Evolutionary conservation across 2,113 vertebrate genomes (phyloP).

Genomic region (Sinocyclocheilus grahami): DNA sequence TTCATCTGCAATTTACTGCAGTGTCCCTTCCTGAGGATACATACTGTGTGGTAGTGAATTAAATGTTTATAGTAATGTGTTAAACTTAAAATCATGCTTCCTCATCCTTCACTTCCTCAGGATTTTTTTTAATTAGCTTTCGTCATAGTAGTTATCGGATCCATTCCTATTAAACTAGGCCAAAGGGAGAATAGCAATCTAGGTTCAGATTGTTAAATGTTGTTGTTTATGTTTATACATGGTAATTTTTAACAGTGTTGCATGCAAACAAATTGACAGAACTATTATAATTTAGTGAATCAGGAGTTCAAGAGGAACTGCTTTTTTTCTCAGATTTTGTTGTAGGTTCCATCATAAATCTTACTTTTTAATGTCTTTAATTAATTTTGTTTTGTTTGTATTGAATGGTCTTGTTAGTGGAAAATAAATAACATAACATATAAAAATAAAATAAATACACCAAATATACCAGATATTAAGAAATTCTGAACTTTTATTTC

Average conservation of each 20-base stretch:
- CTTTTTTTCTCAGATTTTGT: not conserved
- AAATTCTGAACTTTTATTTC: too few relatives aligned
- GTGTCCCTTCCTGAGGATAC: not conserved
- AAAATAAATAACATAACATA: not conserved
- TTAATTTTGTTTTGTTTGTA: not conserved
- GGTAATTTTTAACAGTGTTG: not conserved
- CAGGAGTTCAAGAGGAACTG: not conserved
- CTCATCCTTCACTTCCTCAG: not conserved
- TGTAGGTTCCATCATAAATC: not conserved
- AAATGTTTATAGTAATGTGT: not conserved
- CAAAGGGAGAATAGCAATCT: not conserved
- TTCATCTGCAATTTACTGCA: not conserved
- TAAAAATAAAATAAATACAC: not conserved
- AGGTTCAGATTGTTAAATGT: not conserved
- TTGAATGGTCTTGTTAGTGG: not conserved
- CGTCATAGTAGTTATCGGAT: conserved; percentile 8
- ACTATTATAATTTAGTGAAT: not conserved
- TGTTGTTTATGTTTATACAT: conserved; percentile 2
- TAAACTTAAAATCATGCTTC: not conserved
- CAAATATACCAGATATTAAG: not conserved
- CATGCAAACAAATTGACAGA: not conserved
- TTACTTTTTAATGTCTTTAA: too few relatives aligned
- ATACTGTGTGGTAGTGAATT: not conserved
- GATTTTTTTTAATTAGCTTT: not conserved
- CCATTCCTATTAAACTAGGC: conserved; percentile 4